Conservation (phyloP, 2,797 vertebrate genomes). For the Diceros bicornis region DNA sequence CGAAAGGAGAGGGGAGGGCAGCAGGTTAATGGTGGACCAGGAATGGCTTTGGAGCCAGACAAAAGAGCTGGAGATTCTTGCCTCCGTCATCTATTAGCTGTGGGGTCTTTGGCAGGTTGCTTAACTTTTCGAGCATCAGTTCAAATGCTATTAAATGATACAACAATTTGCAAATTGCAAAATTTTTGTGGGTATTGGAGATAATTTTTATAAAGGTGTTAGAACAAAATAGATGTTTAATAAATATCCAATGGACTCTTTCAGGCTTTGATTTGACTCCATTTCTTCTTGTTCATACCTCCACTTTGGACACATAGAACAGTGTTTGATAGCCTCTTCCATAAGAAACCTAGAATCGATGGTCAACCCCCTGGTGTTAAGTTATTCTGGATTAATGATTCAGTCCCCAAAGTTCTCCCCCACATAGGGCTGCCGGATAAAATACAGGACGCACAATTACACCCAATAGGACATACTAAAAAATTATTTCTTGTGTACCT, state of each 20-base stretch:
- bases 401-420: not conserved
- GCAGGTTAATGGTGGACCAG: not conserved
- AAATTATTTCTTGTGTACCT: not conserved
- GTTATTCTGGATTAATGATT: not conserved
- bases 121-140: not conserved
- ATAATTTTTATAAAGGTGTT: not conserved
- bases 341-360: not conserved
- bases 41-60: not conserved
- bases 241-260: not conserved
- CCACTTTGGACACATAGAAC: not conserved
- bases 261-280: not conserved
- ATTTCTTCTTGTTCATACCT: not conserved
- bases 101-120: not conserved
- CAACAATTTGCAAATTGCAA: not conserved
- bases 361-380: not conserved
- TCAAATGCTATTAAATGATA: not conserved
- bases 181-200: not conserved
- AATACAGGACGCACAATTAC: not conserved
- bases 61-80: not conserved
- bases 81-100: not conserved
- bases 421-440: not conserved
- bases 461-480: not conserved
- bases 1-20: not conserved
- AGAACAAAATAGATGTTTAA: not conserved
- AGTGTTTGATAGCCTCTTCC: not conserved